These are phyloP conservation scores for Pituophis catenifer DNA, from an alignment of 2,113 vertebrate species.

Conservation along the genomic window DNA sequence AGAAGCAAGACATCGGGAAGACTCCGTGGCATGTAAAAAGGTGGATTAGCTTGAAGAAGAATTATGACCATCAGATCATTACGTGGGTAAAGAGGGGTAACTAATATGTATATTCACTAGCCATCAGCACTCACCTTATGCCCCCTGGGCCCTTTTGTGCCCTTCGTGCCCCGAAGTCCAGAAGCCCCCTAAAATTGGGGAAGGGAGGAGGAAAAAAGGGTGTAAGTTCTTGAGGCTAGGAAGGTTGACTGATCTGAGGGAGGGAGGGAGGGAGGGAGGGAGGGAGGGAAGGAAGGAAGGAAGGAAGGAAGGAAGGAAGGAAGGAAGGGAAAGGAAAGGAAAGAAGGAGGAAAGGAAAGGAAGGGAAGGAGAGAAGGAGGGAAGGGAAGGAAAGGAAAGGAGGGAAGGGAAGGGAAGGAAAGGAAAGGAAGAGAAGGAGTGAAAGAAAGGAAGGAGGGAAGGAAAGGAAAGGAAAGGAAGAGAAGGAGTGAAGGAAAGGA, in stretches of 20 bases:
- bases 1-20: not conserved
- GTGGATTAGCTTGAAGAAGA: not conserved
- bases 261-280: not conserved
- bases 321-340: too few species aligned
- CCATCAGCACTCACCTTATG: conserved; percentile 66
- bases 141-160: conserved; percentile 74
- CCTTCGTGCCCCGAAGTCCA: conserved; percentile 71
- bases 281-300: too few species aligned
- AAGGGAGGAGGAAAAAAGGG: not conserved
- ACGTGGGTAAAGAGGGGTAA: not conserved
- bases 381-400: rapidly evolving
- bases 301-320: too few species aligned
- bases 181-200: conserved; percentile 68
- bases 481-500: too few species aligned
- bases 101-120: rapidly evolving
- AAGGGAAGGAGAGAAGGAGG: too few species aligned
- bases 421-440: too few species aligned
- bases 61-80: not conserved
- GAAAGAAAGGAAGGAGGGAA: too few species aligned
- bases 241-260: not conserved
- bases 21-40: not conserved
- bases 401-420: rapidly evolving
- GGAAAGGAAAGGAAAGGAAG: too few species aligned
- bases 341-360: too few species aligned
- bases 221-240: not conserved